Percentiles rank a stretch among this genome's conserved stretches.
Evolutionary conservation across 2,888 invertebrate species (phyloP).

Genomic region (Suillia variegata): DNA sequence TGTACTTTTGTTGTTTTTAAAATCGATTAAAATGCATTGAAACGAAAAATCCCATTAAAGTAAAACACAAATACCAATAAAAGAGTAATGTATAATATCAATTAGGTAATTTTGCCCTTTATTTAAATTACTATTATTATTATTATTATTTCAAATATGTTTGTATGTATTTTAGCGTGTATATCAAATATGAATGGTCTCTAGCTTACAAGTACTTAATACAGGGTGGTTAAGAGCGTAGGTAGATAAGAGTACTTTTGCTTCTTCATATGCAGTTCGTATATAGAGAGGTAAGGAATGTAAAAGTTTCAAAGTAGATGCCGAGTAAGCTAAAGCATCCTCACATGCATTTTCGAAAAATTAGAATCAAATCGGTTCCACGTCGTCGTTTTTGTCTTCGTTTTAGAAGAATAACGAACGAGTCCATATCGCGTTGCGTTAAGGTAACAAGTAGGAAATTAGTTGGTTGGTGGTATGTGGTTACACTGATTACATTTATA

Average conservation of each 20-base stretch:
- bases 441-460: slow-evolving; percentile 29
- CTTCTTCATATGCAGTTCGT: slow-evolving; percentile 3
- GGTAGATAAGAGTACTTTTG: slow-evolving; percentile 1
- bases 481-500: slow-evolving; percentile 22
- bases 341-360: slow-evolving; percentile 6
- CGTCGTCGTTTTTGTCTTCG: too few relatives aligned
- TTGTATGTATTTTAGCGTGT: too few relatives aligned
- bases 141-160: slow-evolving; percentile 10
- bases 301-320: too few relatives aligned
- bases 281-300: neutral
- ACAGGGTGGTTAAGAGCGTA: slow-evolving; percentile 6
- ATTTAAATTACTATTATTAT: slow-evolving; percentile 19
- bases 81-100: too few relatives aligned
- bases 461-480: slow-evolving; percentile 28
- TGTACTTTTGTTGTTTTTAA: too few relatives aligned
- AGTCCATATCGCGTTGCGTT: neutral
- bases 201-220: slow-evolving; percentile 1
- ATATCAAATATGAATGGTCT: slow-evolving; percentile 10
- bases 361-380: too few relatives aligned
- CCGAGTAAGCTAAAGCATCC: slow-evolving; percentile 16
- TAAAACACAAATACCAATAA: too few relatives aligned
- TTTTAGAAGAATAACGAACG: neutral
- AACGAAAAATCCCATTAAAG: too few relatives aligned
- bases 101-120: slow-evolving; percentile 17
- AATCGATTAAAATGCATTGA: too few relatives aligned